phyloP scores from a whole-genome alignment of 2,113 vertebrate species.

The Entelurus aequoreus region DNA sequence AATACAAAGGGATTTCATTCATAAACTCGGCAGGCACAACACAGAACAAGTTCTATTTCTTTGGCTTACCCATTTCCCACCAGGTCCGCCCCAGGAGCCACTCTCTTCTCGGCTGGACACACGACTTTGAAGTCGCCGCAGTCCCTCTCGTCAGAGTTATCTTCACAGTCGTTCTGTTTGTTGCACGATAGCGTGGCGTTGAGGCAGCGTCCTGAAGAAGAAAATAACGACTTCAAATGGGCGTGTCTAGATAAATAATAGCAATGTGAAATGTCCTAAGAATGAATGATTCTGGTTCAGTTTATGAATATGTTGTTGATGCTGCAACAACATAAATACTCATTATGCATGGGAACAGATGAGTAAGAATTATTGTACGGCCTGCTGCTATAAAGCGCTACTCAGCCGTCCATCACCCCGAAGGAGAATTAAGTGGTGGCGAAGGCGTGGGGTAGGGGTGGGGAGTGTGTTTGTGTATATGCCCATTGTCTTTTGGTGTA shows the following conservation, averaged over 20 bases:
- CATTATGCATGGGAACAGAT: neutral
- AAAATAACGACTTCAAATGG: neutral
- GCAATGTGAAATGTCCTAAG: too few relatives aligned
- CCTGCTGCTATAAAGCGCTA: too few relatives aligned
- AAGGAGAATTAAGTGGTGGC: too few relatives aligned
- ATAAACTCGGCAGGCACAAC: neutral
- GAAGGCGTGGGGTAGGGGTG: too few relatives aligned
- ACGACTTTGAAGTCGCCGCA: constrained; percentile 65
- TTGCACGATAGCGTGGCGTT: constrained; percentile 78
- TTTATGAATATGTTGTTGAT: too few relatives aligned
- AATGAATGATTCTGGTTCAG: too few relatives aligned
- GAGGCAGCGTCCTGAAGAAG: constrained; percentile 82
- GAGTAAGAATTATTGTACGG: too few relatives aligned
- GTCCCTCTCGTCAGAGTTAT: constrained; percentile 85
- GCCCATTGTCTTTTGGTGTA: too few relatives aligned
- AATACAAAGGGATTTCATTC: neutral
- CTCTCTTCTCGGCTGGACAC: constrained; percentile 60
- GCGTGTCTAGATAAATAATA: neutral
- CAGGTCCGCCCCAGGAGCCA: constrained; percentile 74
- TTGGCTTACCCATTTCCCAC: constrained; percentile 79
- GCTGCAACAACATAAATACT: neutral
- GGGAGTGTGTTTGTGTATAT: too few relatives aligned
- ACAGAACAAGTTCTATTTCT: neutral
- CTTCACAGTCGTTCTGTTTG: constrained; percentile 88
- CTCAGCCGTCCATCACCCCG: too few relatives aligned